Percentiles rank a stretch among this genome's conserved stretches.
Evolutionary conservation across 2,113 vertebrate genomes (phyloP).

Genomic region (Bubalus kerabau): DNA sequence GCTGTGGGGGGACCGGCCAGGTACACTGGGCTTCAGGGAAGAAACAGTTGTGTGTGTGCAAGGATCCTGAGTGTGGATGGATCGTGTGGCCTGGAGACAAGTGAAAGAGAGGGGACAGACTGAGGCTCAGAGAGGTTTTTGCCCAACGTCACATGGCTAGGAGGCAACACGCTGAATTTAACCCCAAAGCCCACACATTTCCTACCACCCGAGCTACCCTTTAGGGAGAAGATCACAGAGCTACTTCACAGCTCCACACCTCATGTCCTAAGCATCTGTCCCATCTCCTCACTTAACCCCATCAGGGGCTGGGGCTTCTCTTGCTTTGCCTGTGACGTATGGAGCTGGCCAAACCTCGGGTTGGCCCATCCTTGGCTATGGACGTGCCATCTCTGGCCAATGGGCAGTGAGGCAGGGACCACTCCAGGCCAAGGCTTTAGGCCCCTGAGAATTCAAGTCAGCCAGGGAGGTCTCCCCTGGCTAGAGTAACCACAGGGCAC

Average conservation of each 20-base stretch:
- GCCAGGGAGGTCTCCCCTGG: background rate
- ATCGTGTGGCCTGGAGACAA: background rate
- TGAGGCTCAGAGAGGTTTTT: constrained; percentile 13
- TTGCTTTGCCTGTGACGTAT: background rate
- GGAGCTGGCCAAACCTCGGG: background rate
- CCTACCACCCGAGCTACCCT: background rate
- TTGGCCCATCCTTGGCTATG: fast-evolving
- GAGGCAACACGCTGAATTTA: background rate
- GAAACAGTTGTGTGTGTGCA: background rate
- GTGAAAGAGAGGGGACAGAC: background rate
- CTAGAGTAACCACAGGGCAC: background rate
- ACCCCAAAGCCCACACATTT: background rate
- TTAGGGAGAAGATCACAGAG: background rate
- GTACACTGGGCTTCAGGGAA: background rate
- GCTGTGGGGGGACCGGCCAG: background rate
- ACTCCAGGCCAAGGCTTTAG: background rate
- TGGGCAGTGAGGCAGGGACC: background rate
- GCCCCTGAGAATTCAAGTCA: background rate
- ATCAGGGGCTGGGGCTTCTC: background rate
- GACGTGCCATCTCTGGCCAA: background rate
- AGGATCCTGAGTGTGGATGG: background rate
- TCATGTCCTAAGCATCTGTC: background rate
- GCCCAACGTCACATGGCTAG: background rate
- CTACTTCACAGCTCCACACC: background rate
- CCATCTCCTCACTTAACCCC: background rate